Percentiles rank a stretch among this genome's conserved stretches.
Evolutionary conservation across 2,888 invertebrate species (phyloP).

Genomic region (Rhamphomyia laevipes): DNA sequence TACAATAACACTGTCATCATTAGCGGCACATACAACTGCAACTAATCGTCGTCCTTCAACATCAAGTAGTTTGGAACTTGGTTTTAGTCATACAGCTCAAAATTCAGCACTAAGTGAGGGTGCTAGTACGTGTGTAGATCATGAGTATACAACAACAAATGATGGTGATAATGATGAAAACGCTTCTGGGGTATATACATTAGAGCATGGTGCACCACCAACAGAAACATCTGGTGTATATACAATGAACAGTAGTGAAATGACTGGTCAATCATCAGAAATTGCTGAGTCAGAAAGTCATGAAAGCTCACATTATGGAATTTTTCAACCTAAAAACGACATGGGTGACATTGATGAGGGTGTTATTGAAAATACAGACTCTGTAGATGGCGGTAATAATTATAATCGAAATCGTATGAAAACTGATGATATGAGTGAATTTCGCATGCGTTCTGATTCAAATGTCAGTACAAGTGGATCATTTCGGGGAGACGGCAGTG

Average conservation of each 20-base stretch:
- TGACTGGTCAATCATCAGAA: conserved; percentile 47
- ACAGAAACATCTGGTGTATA: conserved; percentile 80
- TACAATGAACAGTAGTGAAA: conserved; percentile 56
- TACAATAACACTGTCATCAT: conserved; percentile 28
- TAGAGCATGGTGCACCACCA: conserved; percentile 51
- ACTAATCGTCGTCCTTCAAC: conserved; percentile 54
- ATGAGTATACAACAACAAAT: conserved; percentile 40
- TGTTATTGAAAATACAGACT: conserved; percentile 37
- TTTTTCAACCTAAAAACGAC: conserved; percentile 44
- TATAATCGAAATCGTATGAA: conserved; percentile 33
- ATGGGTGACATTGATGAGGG: conserved; percentile 39
- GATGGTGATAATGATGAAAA: conserved; percentile 36
- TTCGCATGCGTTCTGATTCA: conserved; percentile 62
- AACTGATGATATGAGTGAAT: conserved; percentile 40
- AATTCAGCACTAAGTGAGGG: conserved; percentile 69
- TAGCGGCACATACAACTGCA: conserved; percentile 32
- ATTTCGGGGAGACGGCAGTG: conserved; percentile 81
- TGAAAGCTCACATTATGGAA: conserved; percentile 45
- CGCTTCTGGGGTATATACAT: conserved; percentile 47
- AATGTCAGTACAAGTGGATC: conserved; percentile 67
- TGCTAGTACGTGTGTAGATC: conserved; percentile 51
- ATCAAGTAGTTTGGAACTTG: conserved; percentile 69
- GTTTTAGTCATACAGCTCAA: conserved; percentile 78
- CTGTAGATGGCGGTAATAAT: conserved; percentile 42
- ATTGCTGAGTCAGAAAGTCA: conserved; percentile 44